Percentiles rank a stretch among this genome's conserved stretches.
phyloP scores from a whole-genome alignment of 92 coral and sea anemone genomes.

The Porites evermanni region DNA sequence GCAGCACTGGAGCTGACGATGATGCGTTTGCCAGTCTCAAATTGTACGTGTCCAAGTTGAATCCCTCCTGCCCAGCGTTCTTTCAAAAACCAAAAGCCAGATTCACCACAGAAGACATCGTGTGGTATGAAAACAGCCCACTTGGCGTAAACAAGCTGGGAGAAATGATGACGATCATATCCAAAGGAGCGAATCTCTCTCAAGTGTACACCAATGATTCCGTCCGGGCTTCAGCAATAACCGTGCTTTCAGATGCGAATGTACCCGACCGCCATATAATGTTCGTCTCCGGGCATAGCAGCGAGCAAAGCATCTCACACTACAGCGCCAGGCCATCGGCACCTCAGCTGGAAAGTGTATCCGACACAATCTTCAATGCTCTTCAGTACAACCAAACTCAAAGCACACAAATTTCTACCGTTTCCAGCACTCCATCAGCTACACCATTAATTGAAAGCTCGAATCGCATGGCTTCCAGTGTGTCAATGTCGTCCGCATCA shows the following conservation, averaged over 20 bases:
- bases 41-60: conserved; percentile 13
- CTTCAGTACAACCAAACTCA: neutral
- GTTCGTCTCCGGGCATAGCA: too few species aligned
- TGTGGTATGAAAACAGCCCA: conserved; percentile 16
- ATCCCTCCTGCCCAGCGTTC: conserved; percentile 21
- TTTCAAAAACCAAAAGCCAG: neutral
- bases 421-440: neutral
- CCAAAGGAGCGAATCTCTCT: too few species aligned
- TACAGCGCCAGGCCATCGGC: too few species aligned
- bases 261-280: too few species aligned
- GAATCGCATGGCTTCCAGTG: conserved; percentile 2
- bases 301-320: too few species aligned
- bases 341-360: too few species aligned
- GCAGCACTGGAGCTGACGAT: conserved; percentile 15
- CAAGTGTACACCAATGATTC: too few species aligned
- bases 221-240: too few species aligned
- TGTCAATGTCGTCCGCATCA: neutral
- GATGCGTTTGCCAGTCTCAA: conserved; percentile 25
- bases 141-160: conserved; percentile 5
- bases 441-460: neutral
- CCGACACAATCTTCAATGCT: too few species aligned
- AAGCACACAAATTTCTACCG: conserved; percentile 1
- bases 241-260: too few species aligned
- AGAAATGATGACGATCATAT: neutral
- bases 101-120: neutral